Evolutionary conservation across 2,797 vertebrate species (phyloP).

Genomic region (Scomberomorus guttatus): DNA sequence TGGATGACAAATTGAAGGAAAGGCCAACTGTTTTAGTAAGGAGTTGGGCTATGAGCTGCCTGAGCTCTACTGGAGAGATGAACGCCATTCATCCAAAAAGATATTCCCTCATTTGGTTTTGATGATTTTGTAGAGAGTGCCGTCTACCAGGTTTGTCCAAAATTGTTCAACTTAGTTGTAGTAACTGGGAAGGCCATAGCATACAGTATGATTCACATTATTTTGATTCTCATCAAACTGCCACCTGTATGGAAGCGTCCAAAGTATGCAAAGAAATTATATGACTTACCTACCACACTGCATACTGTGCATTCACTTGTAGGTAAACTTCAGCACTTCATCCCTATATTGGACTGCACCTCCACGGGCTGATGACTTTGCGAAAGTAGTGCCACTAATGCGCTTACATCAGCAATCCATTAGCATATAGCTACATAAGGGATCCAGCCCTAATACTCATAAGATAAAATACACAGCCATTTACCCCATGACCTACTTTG

Average conservation of each 20-base stretch:
- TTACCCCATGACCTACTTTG: conserved; percentile 66
- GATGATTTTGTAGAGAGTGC: background rate
- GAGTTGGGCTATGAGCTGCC: background rate
- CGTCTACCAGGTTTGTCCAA: background rate
- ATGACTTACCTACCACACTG: background rate
- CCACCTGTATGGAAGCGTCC: too few species aligned
- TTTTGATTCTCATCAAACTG: too few species aligned
- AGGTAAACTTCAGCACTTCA: conserved; percentile 11
- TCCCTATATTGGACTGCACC: conserved; percentile 14
- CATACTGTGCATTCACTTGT: background rate
- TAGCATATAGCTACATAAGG: conserved; percentile 64
- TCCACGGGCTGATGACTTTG: conserved; percentile 65
- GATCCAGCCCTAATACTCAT: conserved; percentile 57
- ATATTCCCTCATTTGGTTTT: background rate
- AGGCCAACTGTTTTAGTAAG: background rate
- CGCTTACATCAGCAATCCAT: conserved; percentile 76
- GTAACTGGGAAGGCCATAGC: too few species aligned
- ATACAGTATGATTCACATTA: too few species aligned
- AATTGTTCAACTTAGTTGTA: background rate
- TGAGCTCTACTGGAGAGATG: background rate
- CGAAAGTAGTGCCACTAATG: conserved; percentile 68
- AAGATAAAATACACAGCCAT: conserved; percentile 66
- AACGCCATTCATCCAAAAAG: background rate
- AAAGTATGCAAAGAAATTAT: background rate
- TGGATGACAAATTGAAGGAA: background rate